Evolutionary conservation across 1,140 invertebrate genomes (phyloP), one percentile per base, ranked within the genome.

Genomic region (Streblospio benedicti): DNA sequence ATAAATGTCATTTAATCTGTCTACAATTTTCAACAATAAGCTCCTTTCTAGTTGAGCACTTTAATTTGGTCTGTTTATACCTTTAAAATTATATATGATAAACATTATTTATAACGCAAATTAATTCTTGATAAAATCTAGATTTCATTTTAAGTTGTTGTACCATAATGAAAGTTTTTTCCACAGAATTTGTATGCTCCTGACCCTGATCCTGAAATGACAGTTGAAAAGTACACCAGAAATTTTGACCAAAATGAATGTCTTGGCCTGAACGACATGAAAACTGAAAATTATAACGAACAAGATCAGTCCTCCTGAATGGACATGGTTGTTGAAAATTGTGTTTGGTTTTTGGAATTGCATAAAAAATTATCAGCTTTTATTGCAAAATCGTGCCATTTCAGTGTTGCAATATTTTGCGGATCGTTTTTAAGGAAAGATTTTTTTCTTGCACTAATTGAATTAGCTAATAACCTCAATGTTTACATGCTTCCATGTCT

Each of bases 221-320:
- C 78, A 38, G 85, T 97, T 18, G 85, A 81, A 1, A 81, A 85
- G 28, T 99, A 97, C 73, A 86, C 90, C 64, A 81, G 96, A 61
- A 85, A 78, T 28, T 89, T 81, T 71, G 91, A 97, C 35, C 92
- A 99, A 73, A 96, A 99, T 75, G 95, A 99, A 65, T 87, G 93
- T 57, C 81, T 99, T 3, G 95, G 95, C 2, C 75, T 99, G 1
- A 97, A 96, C 74, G 94, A 98, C 71, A 97, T 99, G 85, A 95
- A 94, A 80, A 90, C 89, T 1, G 93, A 97, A 68, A 83, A 85
- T 69, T 91, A 91, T 76, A 30, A 50, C n/a, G n/a, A n/a, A n/a
- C n/a, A n/a, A n/a, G n/a, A n/a, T n/a, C n/a, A n/a, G n/a, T n/a
- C n/a, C n/a, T n/a, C n/a, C n/a, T n/a, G n/a, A n/a, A n/a, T n/a